A percentile compares a stretch with the other conserved stretches of the same genome.
Evolutionary conservation across 2,113 vertebrate species (phyloP).

Genomic region (Myrmecobius fasciatus): DNA sequence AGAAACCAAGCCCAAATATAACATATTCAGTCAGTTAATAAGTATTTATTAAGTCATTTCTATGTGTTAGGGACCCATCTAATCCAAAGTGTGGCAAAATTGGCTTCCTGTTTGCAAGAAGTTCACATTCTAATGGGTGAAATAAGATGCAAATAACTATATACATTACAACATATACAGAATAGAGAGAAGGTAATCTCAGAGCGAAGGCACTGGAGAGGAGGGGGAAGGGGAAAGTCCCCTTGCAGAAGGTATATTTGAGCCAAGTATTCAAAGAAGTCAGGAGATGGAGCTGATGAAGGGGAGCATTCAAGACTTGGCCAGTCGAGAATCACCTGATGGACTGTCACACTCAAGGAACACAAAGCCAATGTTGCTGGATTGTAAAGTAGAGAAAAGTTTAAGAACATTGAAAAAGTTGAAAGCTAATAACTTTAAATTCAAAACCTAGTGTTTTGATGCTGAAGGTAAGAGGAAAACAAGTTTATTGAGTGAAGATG

Average conservation of each 20-base stretch:
- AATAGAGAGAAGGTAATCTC: not conserved
- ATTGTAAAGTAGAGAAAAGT: not conserved
- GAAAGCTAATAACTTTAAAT: not conserved
- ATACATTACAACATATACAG: not conserved
- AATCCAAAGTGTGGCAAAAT: not conserved
- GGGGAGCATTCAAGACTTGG: not conserved
- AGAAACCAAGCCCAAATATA: not conserved
- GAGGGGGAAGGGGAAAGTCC: not conserved
- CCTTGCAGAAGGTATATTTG: not conserved
- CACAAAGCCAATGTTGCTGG: not conserved
- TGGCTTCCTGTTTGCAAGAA: not conserved
- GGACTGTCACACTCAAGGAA: not conserved
- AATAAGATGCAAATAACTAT: not conserved
- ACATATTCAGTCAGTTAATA: not conserved
- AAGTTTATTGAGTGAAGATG: not conserved
- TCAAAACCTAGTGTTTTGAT: not conserved
- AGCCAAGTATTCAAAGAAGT: not conserved
- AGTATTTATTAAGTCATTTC: not conserved
- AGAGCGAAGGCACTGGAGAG: not conserved
- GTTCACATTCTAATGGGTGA: not conserved
- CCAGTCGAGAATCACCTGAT: not conserved
- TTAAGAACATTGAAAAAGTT: not conserved
- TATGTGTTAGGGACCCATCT: not conserved
- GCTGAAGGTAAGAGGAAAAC: not conserved
- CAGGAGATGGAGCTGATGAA: not conserved